phyloP scores from a whole-genome alignment of 2,888 invertebrate species.

The Sphecodes monilicornis region DNA sequence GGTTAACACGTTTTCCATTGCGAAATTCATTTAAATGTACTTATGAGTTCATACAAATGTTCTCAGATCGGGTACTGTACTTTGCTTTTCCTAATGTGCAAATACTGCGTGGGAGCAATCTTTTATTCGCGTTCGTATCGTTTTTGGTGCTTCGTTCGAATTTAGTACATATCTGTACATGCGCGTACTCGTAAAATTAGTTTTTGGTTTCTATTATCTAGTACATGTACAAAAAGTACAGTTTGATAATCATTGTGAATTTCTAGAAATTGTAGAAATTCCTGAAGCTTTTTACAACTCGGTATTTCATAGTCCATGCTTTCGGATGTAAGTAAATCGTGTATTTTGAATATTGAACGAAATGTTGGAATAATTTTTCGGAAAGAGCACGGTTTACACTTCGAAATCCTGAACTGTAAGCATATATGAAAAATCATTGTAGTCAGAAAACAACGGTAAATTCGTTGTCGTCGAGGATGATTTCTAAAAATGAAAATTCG shows the following conservation, averaged over 20 bases:
- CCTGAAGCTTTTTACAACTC: not conserved
- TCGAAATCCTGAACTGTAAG: not conserved
- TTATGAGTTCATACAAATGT: no score
- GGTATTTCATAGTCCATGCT: not conserved
- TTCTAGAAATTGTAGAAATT: slow-evolving; percentile 1
- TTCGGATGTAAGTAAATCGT: not conserved
- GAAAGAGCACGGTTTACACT: not conserved
- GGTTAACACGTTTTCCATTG: no score
- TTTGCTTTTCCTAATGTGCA: not conserved
- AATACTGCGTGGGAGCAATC: not conserved
- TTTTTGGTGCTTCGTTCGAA: not conserved
- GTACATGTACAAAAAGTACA: slow-evolving; percentile 16
- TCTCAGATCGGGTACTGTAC: not conserved
- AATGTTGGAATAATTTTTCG: not conserved
- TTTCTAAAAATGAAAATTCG: not conserved
- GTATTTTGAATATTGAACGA: not conserved
- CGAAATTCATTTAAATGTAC: no score
- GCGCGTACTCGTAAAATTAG: not conserved
- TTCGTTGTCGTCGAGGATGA: not conserved
- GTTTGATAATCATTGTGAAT: slow-evolving; percentile 25
- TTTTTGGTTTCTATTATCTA: slow-evolving; percentile 4
- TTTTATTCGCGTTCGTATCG: not conserved
- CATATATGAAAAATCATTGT: slow-evolving; percentile 2
- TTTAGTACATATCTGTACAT: not conserved
- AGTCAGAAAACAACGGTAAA: not conserved